Evolutionary conservation across 2,888 invertebrate species (phyloP), one percentile per base, ranked within the genome.

Genomic region (Caenorhabditis sp.): DNA sequence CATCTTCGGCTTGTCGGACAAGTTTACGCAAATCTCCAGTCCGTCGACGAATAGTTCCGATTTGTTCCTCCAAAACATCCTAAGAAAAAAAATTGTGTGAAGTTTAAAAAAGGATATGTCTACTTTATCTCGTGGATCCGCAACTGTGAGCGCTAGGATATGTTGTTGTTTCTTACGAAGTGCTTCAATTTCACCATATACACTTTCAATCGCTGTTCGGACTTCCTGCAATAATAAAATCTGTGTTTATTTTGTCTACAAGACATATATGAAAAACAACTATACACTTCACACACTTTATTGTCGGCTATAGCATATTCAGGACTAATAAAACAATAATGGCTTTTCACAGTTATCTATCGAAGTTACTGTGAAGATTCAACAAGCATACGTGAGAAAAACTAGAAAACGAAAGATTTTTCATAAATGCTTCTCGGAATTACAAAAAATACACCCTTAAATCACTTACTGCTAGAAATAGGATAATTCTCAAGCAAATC

Each of bases 21-120:
- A 77, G 31, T 50, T 80, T 80, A 49, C 78, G 60, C 23, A 78
- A 67, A 50, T 79, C 78, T 17, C 69, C 68, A 5, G 79, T 78
- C 20, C 73, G 70, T 43, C 76, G 67, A 8, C 78, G 64, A 38
- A 82, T 82, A 7, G 70, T 65, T 49, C 62, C 77, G 38, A 87
- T 87, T 54, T 84, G 81, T 8, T 74, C 62, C 64, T 87, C 87
- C 17, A 86, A 65, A 53, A 84, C 81, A 31, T 77, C 77, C 83
- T 84, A 60, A 31, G 78, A 66, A 17, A 38, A 12, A 27, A 1
- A 27, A 21, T 14, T 23, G 10, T 31, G 10, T 31, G 31, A 31
- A 7, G 31, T 31, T 31, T n/a, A n/a, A n/a, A n/a, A n/a, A n/a
- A n/a, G n/a, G n/a, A n/a, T n/a, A n/a, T n/a, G n/a, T n/a, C n/a